A percentile compares a stretch with the other conserved stretches of the same genome.
These are phyloP conservation scores for Nyctalus aviator DNA, from an alignment of 2,797 vertebrate species.

Conservation along the genomic window DNA sequence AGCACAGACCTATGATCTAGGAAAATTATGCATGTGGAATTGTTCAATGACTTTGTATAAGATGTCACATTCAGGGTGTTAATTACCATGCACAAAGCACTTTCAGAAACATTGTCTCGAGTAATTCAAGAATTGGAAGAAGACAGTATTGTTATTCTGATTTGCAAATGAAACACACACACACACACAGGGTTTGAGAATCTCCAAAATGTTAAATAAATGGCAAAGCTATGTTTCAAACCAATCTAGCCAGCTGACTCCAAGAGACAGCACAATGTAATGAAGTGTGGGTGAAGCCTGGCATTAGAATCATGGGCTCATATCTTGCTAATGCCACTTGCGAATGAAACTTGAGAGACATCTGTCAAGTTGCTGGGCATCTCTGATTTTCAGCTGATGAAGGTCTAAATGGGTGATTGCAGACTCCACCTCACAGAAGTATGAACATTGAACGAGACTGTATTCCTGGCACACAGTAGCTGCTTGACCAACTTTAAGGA, in stretches of 20 bases:
- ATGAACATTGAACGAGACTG: not conserved
- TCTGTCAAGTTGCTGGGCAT: not conserved
- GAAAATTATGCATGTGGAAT: not conserved
- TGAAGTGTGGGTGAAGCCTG: not conserved
- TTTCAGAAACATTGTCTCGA: not conserved
- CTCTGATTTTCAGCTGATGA: not conserved
- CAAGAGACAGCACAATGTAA: not conserved
- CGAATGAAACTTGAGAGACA: not conserved
- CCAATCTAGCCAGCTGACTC: not conserved
- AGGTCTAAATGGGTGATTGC: not conserved
- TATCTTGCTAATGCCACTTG: not conserved
- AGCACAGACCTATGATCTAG: not conserved
- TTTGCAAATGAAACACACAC: not conserved
- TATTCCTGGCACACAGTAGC: not conserved
- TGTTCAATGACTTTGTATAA: not conserved
- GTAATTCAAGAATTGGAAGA: slow-evolving; percentile 41
- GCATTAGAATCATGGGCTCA: not conserved
- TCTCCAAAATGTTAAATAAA: not conserved
- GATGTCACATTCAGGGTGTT: not conserved
- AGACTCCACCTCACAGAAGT: not conserved
- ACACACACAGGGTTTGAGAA: not conserved
- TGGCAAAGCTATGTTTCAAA: not conserved
- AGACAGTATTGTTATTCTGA: not conserved
- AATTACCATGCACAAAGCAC: not conserved
- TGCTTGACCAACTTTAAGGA: not conserved